A percentile compares a stretch with the other conserved stretches of the same genome.
Conservation (phyloP, 2,888 invertebrate species). For the Phytoseiulus persimilis region DNA sequence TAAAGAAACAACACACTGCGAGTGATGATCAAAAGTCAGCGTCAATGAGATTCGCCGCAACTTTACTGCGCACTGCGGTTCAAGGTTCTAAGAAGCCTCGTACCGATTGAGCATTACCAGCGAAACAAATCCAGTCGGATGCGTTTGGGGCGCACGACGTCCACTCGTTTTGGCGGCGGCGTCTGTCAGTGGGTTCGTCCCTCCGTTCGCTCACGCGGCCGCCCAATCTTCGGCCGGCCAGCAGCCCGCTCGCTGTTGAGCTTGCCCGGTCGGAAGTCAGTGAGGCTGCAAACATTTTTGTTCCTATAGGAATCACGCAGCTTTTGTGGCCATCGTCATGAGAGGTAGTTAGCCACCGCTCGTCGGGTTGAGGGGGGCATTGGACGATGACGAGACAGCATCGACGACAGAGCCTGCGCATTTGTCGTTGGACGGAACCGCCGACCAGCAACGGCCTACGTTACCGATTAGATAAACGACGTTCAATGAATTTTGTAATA, state of each 20-base stretch:
- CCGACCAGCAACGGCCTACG: not conserved
- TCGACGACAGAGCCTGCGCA: not conserved
- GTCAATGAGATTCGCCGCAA: not conserved
- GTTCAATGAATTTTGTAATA: not conserved
- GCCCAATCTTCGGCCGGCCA: not conserved
- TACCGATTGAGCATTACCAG: not conserved
- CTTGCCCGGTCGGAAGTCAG: not conserved
- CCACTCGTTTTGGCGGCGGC: not conserved
- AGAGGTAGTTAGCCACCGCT: not conserved
- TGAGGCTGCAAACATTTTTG: not conserved
- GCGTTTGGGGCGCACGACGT: not conserved
- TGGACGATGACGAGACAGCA: not conserved
- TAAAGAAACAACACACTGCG: too few species aligned
- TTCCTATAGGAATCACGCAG: not conserved
- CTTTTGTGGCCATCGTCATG: not conserved
- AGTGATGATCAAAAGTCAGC: not conserved
- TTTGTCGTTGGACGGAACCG: not conserved
- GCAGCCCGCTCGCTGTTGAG: not conserved
- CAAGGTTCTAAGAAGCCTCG: not conserved
- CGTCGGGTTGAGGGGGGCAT: not conserved
- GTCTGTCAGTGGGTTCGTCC: not conserved
- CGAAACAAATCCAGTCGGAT: not conserved
- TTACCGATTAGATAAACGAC: constrained; percentile 5
- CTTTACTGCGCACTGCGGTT: not conserved
- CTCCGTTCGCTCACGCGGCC: not conserved